These are phyloP conservation scores for Araneus ventricosus DNA, from an alignment of 1,140 invertebrate genomes.

Conservation along the genomic window DNA sequence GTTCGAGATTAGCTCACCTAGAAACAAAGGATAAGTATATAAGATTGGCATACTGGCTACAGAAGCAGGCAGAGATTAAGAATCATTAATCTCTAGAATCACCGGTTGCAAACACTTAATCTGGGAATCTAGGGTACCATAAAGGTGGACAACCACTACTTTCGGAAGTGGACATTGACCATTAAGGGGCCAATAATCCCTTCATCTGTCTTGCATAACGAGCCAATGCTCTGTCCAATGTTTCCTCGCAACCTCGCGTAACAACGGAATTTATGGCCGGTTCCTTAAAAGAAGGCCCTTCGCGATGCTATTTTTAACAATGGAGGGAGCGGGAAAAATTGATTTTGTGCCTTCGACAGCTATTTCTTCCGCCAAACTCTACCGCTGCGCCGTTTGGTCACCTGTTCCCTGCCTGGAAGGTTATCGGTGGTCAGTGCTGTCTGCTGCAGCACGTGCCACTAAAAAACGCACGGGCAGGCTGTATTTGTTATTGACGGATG, in stretches of 20 bases:
- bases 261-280: neutral
- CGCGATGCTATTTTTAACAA: constrained; percentile 39
- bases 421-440: constrained; percentile 20
- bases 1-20: too few relatives aligned
- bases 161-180: too few relatives aligned
- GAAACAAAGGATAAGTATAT: too few relatives aligned
- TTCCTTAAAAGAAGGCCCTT: neutral
- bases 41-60: too few relatives aligned
- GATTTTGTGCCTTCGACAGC: constrained; percentile 15
- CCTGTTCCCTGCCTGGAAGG: neutral
- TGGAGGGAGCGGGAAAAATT: constrained; percentile 10
- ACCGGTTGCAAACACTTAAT: too few relatives aligned
- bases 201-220: neutral
- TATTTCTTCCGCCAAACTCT: neutral
- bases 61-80: too few relatives aligned
- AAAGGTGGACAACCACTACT: too few relatives aligned
- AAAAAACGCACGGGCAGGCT: neutral
- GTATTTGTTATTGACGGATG: constrained; percentile 2
- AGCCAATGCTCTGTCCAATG: neutral
- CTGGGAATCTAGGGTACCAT: too few relatives aligned
- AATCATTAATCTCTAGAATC: too few relatives aligned
- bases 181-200: neutral
- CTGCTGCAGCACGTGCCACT: neutral
- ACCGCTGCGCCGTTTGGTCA: neutral
- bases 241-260: neutral